Evolutionary conservation across 2,113 vertebrate genomes (phyloP).

Genomic region (Saimiri boliviensis): DNA sequence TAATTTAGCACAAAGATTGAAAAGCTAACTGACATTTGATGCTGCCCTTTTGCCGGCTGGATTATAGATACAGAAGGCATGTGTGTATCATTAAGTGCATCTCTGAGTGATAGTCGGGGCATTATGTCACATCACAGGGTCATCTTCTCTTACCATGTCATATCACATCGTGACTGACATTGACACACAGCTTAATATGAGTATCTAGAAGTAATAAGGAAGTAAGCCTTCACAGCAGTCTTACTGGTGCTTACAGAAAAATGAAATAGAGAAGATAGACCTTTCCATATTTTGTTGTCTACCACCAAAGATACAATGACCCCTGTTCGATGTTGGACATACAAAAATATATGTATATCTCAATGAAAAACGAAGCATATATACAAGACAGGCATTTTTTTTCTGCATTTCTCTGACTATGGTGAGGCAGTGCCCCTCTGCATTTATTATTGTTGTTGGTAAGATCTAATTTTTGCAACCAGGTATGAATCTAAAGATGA

Average conservation of each 20-base stretch:
- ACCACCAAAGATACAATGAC: not conserved
- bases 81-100: not conserved
- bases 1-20: not conserved
- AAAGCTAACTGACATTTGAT: slow-evolving; percentile 40
- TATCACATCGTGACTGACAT: not conserved
- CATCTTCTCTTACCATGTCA: slow-evolving; percentile 14
- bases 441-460: not conserved
- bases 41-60: not conserved
- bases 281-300: slow-evolving; percentile 2
- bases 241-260: not conserved
- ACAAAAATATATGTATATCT: not conserved
- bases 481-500: slow-evolving; percentile 9
- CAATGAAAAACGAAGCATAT: not conserved
- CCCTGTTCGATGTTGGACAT: not conserved
- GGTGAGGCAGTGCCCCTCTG: not conserved
- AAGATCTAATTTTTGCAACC: not conserved
- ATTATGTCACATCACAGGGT: not conserved
- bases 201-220: not conserved
- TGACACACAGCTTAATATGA: not conserved
- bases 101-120: not conserved
- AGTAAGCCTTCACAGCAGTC: not conserved
- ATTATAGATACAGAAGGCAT: not conserved
- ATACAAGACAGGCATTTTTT: not conserved
- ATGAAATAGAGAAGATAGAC: not conserved
- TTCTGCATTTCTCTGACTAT: not conserved